A percentile compares a stretch with the other conserved stretches of the same genome.
Conservation (phyloP, 2,797 vertebrate species). For the Rhinatrema bivittatum region DNA sequence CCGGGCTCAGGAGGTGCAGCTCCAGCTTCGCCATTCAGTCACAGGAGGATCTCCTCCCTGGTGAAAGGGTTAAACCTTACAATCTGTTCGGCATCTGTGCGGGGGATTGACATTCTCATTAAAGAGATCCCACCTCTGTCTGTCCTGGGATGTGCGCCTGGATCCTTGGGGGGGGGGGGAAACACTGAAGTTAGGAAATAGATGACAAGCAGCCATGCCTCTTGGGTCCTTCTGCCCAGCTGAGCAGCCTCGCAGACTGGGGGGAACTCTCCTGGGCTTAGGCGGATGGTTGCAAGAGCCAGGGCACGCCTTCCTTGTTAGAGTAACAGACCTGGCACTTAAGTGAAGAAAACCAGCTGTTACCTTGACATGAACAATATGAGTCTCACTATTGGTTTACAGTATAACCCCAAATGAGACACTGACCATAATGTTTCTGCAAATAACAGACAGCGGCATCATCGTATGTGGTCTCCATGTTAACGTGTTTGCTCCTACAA, state of each 20-base stretch:
- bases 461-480: no score
- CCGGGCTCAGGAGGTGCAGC: no score
- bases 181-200: background rate
- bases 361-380: background rate
- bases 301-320: constrained; percentile 3
- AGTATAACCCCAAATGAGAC: no score
- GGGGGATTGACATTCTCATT: constrained; percentile 1
- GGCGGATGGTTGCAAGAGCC: constrained; percentile 3
- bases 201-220: background rate
- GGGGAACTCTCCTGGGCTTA: background rate
- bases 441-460: no score
- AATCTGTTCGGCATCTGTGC: constrained; percentile 11
- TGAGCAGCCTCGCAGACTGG: background rate
- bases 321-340: background rate
- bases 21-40: no score
- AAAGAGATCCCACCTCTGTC: background rate
- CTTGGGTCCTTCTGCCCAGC: background rate
- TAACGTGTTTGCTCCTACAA: no score
- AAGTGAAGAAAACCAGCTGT: background rate
- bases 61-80: background rate
- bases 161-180: background rate
- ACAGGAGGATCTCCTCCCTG: no score
- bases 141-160: background rate
- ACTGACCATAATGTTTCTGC: no score
- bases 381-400: background rate